Percentiles rank a stretch among this genome's conserved stretches.
phyloP scores from a whole-genome alignment of 2,888 invertebrate genomes.

The Bedellia somnulentella region DNA sequence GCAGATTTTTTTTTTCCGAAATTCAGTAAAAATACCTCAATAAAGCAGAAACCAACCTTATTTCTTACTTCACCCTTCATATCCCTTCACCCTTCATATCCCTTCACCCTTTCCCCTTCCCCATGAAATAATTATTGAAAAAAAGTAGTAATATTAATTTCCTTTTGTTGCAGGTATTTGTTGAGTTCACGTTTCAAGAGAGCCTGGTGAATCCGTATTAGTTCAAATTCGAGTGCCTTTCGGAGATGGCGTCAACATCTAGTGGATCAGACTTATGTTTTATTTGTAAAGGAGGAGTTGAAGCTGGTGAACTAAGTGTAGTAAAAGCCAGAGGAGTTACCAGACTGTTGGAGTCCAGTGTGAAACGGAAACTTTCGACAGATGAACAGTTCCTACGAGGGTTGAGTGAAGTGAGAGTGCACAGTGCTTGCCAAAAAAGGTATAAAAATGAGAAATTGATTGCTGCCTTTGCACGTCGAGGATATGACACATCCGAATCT shows the following conservation, averaged over 20 bases:
- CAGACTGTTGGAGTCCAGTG: constrained; percentile 1
- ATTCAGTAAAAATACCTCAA: too few species aligned
- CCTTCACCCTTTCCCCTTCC: too few species aligned
- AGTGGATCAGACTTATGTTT: constrained; percentile 1
- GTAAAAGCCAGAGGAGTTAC: constrained; percentile 1
- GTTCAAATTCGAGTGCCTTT: too few species aligned
- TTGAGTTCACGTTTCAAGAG: constrained; percentile 1
- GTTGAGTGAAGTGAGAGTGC: constrained; percentile 1
- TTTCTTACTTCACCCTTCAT: too few species aligned
- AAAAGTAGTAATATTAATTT: not conserved
- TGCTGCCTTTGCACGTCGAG: not conserved
- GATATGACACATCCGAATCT: not conserved
- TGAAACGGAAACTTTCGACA: not conserved
- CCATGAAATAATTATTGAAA: too few species aligned
- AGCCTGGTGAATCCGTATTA: not conserved
- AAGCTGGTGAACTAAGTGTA: constrained; percentile 1
- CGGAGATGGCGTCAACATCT: too few species aligned
- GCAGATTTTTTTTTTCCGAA: too few species aligned
- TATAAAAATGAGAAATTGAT: constrained; percentile 3
- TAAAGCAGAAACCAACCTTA: too few species aligned
- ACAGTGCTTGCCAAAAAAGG: constrained; percentile 2
- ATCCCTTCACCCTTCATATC: too few species aligned
- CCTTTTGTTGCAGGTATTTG: not conserved
- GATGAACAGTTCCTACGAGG: constrained; percentile 1
- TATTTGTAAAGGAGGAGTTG: not conserved